Percentiles rank a stretch among this genome's conserved stretches.
Conservation (phyloP, 2,797 vertebrate species). For the Garrulus glandarius region DNA sequence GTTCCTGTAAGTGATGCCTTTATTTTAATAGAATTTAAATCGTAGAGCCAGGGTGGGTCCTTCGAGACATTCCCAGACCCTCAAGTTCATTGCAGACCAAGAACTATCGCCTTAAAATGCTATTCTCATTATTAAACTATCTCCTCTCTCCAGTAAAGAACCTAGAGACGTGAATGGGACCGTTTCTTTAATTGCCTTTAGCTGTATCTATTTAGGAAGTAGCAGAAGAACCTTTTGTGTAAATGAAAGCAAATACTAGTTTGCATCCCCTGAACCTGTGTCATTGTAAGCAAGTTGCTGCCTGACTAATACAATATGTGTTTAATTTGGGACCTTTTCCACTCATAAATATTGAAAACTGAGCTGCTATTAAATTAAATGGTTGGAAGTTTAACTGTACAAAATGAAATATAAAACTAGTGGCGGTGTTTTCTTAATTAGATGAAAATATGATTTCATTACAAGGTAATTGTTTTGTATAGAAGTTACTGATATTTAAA, state of each 20-base stretch:
- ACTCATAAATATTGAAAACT: not conserved
- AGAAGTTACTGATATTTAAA: not conserved
- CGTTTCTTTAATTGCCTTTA: not conserved
- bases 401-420: not conserved
- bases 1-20: not conserved
- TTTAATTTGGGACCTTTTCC: not conserved
- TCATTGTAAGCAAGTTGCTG: not conserved
- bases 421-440: not conserved
- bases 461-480: not conserved
- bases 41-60: not conserved
- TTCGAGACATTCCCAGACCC: not conserved
- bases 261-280: not conserved
- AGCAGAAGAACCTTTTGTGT: not conserved
- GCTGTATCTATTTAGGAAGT: not conserved
- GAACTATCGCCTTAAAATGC: not conserved
- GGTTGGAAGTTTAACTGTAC: not conserved
- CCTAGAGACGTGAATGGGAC: not conserved
- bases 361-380: not conserved
- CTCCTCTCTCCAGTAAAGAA: not conserved
- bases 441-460: not conserved
- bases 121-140: not conserved
- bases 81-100: not conserved
- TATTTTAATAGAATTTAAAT: not conserved
- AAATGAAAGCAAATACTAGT: not conserved
- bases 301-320: not conserved